A percentile compares a stretch with the other conserved stretches of the same genome.
phyloP scores from a whole-genome alignment of 2,113 vertebrate genomes.

The Sylvia atricapilla region DNA sequence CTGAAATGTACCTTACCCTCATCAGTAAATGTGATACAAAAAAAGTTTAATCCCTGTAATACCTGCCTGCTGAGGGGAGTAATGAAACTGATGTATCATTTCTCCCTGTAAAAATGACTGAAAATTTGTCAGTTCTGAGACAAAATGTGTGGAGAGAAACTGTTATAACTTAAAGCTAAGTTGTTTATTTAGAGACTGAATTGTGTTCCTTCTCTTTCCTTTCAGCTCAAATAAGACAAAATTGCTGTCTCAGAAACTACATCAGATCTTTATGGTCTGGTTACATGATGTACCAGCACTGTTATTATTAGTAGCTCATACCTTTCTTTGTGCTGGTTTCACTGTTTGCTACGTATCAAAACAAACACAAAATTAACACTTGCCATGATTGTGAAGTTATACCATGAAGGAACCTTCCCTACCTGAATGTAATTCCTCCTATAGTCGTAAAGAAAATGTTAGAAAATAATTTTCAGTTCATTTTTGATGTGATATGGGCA shows the following conservation, averaged over 20 bases:
- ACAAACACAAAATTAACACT: not conserved
- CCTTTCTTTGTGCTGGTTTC: not conserved
- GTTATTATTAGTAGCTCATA: not conserved
- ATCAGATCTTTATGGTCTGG: not conserved
- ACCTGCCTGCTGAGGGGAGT: not conserved
- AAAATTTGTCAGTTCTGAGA: not conserved
- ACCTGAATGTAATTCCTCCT: not conserved
- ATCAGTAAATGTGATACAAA: not conserved
- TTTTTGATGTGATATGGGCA: not conserved
- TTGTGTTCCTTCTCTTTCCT: not conserved
- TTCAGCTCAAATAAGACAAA: not conserved
- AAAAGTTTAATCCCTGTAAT: not conserved
- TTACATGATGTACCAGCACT: not conserved
- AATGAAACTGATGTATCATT: not conserved
- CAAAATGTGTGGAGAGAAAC: not conserved
- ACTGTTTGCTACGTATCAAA: not conserved
- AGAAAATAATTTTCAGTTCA: not conserved
- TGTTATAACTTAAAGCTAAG: not conserved
- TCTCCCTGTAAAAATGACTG: not conserved
- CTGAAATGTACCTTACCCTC: not conserved
- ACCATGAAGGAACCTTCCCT: not conserved
- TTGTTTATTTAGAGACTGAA: not conserved
- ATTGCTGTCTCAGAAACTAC: not conserved
- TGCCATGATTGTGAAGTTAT: not conserved
- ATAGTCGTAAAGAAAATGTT: not conserved